Conservation (phyloP, 1,140 invertebrate genomes). For the Drosophila trapezifrons region DNA sequence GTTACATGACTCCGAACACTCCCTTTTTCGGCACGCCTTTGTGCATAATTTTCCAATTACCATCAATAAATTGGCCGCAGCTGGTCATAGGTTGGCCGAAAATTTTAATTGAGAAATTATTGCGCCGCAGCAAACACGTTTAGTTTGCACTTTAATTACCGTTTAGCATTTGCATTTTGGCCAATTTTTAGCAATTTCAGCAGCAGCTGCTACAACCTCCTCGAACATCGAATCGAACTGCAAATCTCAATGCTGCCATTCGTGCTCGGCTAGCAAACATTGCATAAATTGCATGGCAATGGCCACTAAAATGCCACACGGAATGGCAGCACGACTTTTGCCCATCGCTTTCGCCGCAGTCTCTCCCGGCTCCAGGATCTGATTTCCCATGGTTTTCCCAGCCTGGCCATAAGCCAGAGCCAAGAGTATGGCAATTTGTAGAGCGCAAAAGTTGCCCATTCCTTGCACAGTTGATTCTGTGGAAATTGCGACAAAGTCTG, state of each 20-base stretch:
- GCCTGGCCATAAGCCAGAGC: conserved; percentile 53
- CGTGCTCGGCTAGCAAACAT: conserved; percentile 62
- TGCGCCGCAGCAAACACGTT: conserved; percentile 46
- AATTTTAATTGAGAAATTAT: conserved; percentile 79
- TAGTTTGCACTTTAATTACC: conserved; percentile 72
- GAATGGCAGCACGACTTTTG: conserved; percentile 58
- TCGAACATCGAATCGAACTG: conserved; percentile 39
- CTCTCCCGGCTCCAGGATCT: neutral
- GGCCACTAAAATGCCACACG: conserved; percentile 70
- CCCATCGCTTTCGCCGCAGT: conserved; percentile 21
- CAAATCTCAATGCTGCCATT: conserved; percentile 46
- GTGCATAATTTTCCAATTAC: conserved; percentile 79
- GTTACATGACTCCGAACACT: conserved; percentile 10
- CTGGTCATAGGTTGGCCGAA: conserved; percentile 25
- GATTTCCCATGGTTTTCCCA: conserved; percentile 12
- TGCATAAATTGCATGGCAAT: conserved; percentile 73
- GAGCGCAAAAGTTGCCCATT: conserved; percentile 32
- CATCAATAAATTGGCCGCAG: conserved; percentile 59
- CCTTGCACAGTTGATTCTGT: conserved; percentile 27
- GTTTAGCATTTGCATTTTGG: conserved; percentile 63
- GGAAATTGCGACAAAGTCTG: conserved; percentile 28
- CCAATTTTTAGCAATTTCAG: conserved; percentile 41
- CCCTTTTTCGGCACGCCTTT: conserved; percentile 52
- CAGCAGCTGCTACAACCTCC: conserved; percentile 30
- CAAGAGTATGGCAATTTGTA: conserved; percentile 52